A percentile compares a stretch with the other conserved stretches of the same genome.
Evolutionary conservation across 2,888 invertebrate species (phyloP).

Genomic region (Charanyca ferruginea): DNA sequence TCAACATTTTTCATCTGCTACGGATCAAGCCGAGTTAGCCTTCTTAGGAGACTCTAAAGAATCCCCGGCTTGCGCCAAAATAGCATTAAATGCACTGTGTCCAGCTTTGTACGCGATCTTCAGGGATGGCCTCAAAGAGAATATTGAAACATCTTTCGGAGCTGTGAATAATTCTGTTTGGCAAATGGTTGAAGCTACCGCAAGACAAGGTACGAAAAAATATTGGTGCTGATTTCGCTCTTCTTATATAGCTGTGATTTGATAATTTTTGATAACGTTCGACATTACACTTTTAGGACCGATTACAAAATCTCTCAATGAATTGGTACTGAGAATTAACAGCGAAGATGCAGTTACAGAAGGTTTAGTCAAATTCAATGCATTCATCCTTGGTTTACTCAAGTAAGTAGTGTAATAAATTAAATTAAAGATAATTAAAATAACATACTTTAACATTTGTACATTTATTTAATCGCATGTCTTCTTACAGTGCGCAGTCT

Average conservation of each 20-base stretch:
- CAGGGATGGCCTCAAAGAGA: constrained; percentile 96
- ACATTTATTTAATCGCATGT: background rate
- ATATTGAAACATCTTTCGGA: constrained; percentile 96
- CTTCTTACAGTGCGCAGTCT: constrained; percentile 93
- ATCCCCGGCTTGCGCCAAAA: constrained; percentile 93
- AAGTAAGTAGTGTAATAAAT: constrained; percentile 91
- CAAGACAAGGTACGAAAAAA: constrained; percentile 93
- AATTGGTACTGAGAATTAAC: constrained; percentile 95
- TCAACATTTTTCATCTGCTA: constrained; percentile 93
- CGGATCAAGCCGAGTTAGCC: constrained; percentile 92
- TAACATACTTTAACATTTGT: too few species aligned
- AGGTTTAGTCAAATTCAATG: constrained; percentile 96
- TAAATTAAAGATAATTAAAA: background rate
- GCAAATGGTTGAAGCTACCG: constrained; percentile 97
- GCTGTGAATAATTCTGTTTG: constrained; percentile 96
- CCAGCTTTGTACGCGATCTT: constrained; percentile 96
- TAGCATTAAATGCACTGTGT: constrained; percentile 94
- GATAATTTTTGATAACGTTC: background rate
- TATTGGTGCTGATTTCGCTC: background rate
- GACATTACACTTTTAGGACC: constrained; percentile 90
- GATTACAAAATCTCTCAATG: constrained; percentile 95
- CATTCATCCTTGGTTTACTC: constrained; percentile 96
- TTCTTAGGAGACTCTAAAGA: constrained; percentile 91
- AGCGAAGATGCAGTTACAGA: constrained; percentile 96
- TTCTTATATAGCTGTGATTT: background rate